Percentiles rank a stretch among this genome's conserved stretches.
These are phyloP conservation scores for Eulemur albifrons DNA, from an alignment of 2,797 vertebrate genomes.

Conservation along the genomic window DNA sequence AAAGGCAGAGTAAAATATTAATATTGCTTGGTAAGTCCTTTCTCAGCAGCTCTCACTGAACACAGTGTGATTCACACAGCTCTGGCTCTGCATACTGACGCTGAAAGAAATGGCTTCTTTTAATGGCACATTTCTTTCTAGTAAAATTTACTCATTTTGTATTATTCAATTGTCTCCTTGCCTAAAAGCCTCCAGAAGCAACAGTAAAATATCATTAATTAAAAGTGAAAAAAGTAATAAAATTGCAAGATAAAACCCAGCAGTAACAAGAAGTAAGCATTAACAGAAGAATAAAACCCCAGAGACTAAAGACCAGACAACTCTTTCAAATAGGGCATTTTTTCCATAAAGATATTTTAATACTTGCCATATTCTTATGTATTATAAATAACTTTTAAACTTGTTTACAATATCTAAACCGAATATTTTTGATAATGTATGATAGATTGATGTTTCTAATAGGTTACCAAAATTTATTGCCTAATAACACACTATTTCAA, in stretches of 20 bases:
- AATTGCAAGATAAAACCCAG: neutral
- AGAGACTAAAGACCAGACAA: neutral
- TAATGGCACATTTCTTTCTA: neutral
- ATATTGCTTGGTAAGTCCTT: neutral
- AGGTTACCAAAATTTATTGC: neutral
- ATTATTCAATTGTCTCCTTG: conserved; percentile 27
- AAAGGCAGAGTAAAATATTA: neutral
- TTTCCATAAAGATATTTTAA: neutral
- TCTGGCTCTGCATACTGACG: neutral
- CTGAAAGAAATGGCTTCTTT: neutral
- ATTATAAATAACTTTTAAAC: neutral
- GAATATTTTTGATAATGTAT: neutral
- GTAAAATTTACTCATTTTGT: neutral
- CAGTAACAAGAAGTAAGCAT: neutral
- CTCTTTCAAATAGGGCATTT: neutral
- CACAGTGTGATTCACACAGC: neutral
- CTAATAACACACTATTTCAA: neutral
- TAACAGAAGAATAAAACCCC: neutral
- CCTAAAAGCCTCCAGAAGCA: neutral
- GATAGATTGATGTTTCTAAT: neutral
- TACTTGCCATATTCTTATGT: neutral
- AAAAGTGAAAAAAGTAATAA: conserved; percentile 25
- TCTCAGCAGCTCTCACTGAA: neutral
- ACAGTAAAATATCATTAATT: conserved; percentile 37
- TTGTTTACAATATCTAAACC: neutral